phyloP scores from a whole-genome alignment of 2,888 invertebrate genomes.

The Hirtodrosophila alboralis region DNA sequence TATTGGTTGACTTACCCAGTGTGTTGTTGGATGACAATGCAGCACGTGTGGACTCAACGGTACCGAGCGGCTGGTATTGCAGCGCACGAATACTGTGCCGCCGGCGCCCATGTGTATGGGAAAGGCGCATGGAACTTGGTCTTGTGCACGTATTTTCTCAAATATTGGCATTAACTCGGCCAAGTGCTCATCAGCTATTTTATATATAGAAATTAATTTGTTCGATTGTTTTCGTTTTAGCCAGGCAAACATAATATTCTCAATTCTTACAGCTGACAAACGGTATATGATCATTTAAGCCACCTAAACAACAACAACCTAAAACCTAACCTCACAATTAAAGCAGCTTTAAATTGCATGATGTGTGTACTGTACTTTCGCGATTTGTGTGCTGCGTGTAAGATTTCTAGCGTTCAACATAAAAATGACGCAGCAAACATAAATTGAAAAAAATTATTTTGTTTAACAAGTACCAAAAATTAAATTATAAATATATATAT shows the following conservation, averaged over 20 bases:
- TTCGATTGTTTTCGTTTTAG: slow-evolving; percentile 25
- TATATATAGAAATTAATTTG: slow-evolving; percentile 39
- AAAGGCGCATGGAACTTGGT: slow-evolving; percentile 95
- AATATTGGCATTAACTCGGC: slow-evolving; percentile 98
- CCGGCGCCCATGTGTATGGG: slow-evolving; percentile 92
- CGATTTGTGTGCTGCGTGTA: slow-evolving; percentile 9
- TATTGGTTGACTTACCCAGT: slow-evolving; percentile 85
- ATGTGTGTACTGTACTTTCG: slow-evolving; percentile 38
- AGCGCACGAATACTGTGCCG: slow-evolving; percentile 88
- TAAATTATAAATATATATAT: slow-evolving; percentile 24
- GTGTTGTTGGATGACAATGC: slow-evolving; percentile 88
- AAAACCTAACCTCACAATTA: slow-evolving; percentile 41
- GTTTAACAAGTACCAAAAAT: slow-evolving; percentile 31
- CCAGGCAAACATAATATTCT: slow-evolving; percentile 12
- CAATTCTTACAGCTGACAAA: slow-evolving; percentile 48
- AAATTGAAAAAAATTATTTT: slow-evolving; percentile 24
- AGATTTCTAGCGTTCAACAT: slow-evolving; percentile 51
- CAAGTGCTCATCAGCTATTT: slow-evolving; percentile 96
- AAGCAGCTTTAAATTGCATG: slow-evolving; percentile 18
- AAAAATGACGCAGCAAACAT: slow-evolving; percentile 30
- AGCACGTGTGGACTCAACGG: slow-evolving; percentile 87
- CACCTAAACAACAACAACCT: slow-evolving; percentile 30
- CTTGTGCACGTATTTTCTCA: slow-evolving; percentile 95
- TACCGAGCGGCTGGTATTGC: slow-evolving; percentile 87
- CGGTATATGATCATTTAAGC: slow-evolving; percentile 83